Evolutionary conservation across 2,113 vertebrate genomes (phyloP).

Genomic region (Microcebus murinus): DNA sequence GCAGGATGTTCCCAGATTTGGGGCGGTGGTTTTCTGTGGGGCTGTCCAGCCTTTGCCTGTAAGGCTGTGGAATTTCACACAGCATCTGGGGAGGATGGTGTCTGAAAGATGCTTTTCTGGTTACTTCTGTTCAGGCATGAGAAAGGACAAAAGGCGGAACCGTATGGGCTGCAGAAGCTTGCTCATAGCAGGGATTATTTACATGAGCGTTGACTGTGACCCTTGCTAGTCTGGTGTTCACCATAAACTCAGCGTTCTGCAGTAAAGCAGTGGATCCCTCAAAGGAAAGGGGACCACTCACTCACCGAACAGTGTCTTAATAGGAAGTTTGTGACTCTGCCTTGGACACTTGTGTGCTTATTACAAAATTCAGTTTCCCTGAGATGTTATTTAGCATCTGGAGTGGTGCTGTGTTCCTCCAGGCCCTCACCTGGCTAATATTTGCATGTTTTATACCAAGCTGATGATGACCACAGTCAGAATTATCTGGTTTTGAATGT

Average conservation of each 20-base stretch:
- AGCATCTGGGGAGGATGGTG: not conserved
- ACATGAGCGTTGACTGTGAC: not conserved
- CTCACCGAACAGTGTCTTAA: not conserved
- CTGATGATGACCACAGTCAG: not conserved
- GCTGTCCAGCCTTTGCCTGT: not conserved
- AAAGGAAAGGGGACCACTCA: not conserved
- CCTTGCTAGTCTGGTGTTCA: too few relatives aligned
- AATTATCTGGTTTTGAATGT: not conserved
- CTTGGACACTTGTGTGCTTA: too few relatives aligned
- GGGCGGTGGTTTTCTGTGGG: not conserved
- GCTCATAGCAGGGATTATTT: not conserved
- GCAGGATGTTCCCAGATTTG: not conserved
- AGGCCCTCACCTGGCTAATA: not conserved
- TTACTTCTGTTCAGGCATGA: not conserved
- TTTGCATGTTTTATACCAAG: not conserved
- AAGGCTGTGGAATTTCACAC: not conserved
- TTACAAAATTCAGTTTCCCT: not conserved
- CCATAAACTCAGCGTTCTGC: not conserved
- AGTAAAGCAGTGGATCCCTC: not conserved
- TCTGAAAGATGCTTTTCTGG: not conserved
- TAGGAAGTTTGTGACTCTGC: too few relatives aligned
- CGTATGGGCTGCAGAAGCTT: not conserved
- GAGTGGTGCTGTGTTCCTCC: not conserved
- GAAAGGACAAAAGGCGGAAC: not conserved
- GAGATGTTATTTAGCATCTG: not conserved